phyloP scores from a whole-genome alignment of 2,113 vertebrate species.

The Galbula dea region DNA sequence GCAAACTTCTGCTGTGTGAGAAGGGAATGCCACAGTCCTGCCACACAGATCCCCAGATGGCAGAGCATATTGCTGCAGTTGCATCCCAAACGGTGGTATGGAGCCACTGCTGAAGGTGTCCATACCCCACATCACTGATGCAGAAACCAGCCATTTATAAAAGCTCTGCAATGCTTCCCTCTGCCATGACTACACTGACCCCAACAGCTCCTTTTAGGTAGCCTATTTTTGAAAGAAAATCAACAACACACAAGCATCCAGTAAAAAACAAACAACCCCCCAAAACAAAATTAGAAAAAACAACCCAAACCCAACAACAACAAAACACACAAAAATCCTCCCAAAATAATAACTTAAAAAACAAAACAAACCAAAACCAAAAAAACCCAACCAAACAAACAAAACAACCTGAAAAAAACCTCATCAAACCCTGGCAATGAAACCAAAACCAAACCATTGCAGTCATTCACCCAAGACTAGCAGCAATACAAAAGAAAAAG shows the following conservation, averaged over 20 bases:
- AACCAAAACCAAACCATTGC: background rate
- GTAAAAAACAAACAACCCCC: background rate
- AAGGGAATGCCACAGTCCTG: background rate
- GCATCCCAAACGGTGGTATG: slow-evolving; percentile 35
- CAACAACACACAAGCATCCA: background rate
- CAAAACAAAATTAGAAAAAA: background rate
- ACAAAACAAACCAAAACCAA: background rate
- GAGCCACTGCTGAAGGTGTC: background rate
- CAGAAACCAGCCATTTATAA: background rate
- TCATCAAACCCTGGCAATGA: background rate
- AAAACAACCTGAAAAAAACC: background rate
- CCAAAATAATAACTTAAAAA: no score
- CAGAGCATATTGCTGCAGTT: slow-evolving; percentile 58
- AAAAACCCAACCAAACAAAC: background rate
- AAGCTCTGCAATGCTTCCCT: rapidly evolving
- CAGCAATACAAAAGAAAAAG: background rate
- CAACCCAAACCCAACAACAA: background rate
- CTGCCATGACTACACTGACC: rapidly evolving
- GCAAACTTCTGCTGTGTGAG: background rate
- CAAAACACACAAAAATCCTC: no score
- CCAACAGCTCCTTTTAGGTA: background rate
- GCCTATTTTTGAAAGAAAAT: background rate
- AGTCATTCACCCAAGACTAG: background rate
- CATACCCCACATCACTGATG: background rate
- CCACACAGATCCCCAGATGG: slow-evolving; percentile 18